Conservation (phyloP, 2,888 invertebrate genomes). For the Cerastoderma edule region DNA sequence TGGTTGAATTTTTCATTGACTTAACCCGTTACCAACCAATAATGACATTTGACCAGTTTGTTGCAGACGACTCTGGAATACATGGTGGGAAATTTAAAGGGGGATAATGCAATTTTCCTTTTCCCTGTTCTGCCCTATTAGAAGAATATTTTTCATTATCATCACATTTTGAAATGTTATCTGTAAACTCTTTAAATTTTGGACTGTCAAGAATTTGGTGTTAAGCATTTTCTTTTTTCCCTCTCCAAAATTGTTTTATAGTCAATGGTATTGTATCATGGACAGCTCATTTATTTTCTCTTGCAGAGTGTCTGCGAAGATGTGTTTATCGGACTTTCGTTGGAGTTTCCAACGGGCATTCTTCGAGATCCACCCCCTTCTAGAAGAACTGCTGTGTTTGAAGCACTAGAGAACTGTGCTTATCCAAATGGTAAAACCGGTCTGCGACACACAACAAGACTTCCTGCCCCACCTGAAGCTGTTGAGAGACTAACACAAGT, state of each 20-base stretch:
- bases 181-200: too few species aligned
- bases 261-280: background rate
- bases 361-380: conserved; percentile 62
- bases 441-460: conserved; percentile 43
- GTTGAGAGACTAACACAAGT: conserved; percentile 54
- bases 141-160: too few species aligned
- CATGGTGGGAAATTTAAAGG: too few species aligned
- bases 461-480: conserved; percentile 39
- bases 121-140: background rate
- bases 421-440: conserved; percentile 46
- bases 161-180: too few species aligned
- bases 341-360: conserved; percentile 60
- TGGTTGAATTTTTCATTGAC: too few species aligned
- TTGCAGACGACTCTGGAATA: too few species aligned
- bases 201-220: background rate
- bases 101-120: too few species aligned
- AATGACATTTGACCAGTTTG: too few species aligned
- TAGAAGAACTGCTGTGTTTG: conserved; percentile 50
- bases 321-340: conserved; percentile 61
- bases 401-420: conserved; percentile 63
- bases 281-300: too few species aligned
- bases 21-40: too few species aligned
- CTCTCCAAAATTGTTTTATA: background rate
- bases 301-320: conserved; percentile 72
- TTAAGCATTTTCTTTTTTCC: background rate